These are phyloP conservation scores for Lerista edwardsae DNA, from an alignment of 2,797 vertebrate species.

Conservation along the genomic window DNA sequence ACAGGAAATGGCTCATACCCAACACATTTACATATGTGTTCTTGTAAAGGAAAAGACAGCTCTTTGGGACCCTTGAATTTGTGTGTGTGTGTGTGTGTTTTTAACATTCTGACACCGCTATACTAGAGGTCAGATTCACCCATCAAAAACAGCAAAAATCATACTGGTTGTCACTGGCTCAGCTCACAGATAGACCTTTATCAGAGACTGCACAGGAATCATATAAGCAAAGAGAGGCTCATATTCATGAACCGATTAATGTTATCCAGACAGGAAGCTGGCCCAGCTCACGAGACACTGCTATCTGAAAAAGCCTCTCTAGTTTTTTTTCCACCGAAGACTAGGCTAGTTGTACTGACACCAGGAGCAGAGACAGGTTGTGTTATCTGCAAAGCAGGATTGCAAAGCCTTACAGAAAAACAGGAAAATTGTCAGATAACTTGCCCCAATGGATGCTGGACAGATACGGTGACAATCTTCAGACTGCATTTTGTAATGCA, in stretches of 20 bases:
- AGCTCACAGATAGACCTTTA: conserved; percentile 25
- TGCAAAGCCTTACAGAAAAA: background rate
- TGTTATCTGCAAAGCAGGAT: background rate
- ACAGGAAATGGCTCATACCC: background rate
- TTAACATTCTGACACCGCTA: conserved; percentile 49
- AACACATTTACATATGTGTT: conserved; percentile 44
- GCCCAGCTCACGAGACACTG: background rate
- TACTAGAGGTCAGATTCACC: conserved; percentile 49
- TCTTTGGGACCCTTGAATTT: conserved; percentile 44
- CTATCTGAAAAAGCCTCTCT: conserved; percentile 24
- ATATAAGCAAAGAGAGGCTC: conserved; percentile 50
- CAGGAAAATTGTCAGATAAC: background rate
- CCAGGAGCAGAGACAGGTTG: conserved; percentile 27
- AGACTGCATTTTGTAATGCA: conserved; percentile 9
- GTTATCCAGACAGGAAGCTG: conserved; percentile 55
- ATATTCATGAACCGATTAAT: conserved; percentile 52
- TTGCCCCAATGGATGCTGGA: background rate
- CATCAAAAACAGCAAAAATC: conserved; percentile 41
- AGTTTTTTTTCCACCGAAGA: conserved; percentile 30
- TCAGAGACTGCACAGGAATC: conserved; percentile 29
- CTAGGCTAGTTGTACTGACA: background rate
- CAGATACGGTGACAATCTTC: conserved; percentile 3
- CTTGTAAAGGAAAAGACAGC: background rate
- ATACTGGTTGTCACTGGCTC: conserved; percentile 33
- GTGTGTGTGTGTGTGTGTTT: too few relatives aligned